phyloP scores from a whole-genome alignment of 2,888 invertebrate genomes.

The Sarcophaga subvicina region DNA sequence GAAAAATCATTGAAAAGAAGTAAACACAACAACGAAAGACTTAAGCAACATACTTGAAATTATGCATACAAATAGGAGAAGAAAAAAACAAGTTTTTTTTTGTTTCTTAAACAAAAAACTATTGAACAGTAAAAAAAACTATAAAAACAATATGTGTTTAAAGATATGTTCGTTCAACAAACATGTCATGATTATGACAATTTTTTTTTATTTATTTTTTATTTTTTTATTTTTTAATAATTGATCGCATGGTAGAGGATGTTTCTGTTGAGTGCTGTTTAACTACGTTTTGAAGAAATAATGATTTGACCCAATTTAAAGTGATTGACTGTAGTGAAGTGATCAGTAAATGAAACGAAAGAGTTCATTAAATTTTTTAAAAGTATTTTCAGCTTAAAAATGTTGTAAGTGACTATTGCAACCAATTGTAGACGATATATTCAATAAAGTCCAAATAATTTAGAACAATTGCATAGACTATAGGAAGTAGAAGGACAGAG shows the following conservation, averaged over 20 bases:
- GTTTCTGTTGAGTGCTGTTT: constrained; percentile 21
- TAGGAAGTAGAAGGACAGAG: no score
- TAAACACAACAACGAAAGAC: constrained; percentile 73
- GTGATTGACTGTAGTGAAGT: no score
- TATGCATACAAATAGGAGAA: not conserved
- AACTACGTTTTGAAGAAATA: not conserved
- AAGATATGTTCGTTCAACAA: constrained; percentile 24
- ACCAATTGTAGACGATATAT: no score
- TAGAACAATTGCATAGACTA: no score
- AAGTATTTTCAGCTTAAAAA: no score
- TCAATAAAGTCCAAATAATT: no score
- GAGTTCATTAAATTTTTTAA: no score
- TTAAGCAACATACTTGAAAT: constrained; percentile 68
- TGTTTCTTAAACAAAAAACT: not conserved
- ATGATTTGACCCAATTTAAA: not conserved
- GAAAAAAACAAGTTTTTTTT: constrained; percentile 23
- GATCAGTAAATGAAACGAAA: no score
- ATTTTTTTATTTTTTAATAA: not conserved
- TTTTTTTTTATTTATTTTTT: not conserved
- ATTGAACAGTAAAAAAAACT: constrained; percentile 21
- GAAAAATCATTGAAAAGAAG: constrained; percentile 12
- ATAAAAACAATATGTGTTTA: not conserved
- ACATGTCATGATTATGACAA: constrained; percentile 35
- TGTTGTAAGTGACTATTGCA: no score
- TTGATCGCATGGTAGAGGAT: not conserved